Percentiles rank a stretch among this genome's conserved stretches.
phyloP scores from a whole-genome alignment of 2,888 invertebrate genomes.

The Gasteruption jaculator region DNA sequence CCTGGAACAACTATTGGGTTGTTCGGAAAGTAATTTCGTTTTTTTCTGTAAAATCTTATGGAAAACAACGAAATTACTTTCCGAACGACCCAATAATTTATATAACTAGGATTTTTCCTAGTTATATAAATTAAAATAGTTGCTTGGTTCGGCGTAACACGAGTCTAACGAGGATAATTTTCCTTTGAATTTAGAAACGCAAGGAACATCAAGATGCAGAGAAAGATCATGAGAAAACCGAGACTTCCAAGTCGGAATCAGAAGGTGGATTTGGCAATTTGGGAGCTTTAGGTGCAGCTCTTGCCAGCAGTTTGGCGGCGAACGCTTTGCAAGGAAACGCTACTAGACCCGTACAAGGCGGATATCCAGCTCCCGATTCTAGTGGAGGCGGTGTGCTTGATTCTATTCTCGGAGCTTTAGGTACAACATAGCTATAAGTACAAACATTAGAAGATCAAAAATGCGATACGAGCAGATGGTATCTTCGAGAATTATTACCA shows the following conservation, averaged over 20 bases:
- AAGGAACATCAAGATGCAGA: slow-evolving; percentile 32
- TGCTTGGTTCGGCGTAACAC: neutral
- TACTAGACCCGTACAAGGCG: slow-evolving; percentile 35
- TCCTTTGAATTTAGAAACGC: slow-evolving; percentile 29
- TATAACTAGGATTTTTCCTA: too few relatives aligned
- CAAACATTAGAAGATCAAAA: neutral
- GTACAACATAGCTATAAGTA: slow-evolving; percentile 25
- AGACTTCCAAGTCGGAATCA: slow-evolving; percentile 36
- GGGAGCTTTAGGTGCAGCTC: slow-evolving; percentile 43
- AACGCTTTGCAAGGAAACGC: slow-evolving; percentile 37
- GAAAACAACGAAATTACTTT: too few relatives aligned
- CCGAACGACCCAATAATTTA: too few relatives aligned
- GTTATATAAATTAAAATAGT: neutral
- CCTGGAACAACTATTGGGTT: too few relatives aligned
- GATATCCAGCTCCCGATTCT: slow-evolving; percentile 36
- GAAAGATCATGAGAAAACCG: slow-evolving; percentile 37
- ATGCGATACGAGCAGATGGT: too few relatives aligned
- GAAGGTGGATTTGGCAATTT: slow-evolving; percentile 38
- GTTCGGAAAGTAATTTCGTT: too few relatives aligned
- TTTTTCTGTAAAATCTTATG: too few relatives aligned
- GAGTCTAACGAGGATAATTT: neutral
- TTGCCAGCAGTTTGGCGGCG: slow-evolving; percentile 43
- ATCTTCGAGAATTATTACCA: too few relatives aligned
- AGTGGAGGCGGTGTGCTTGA: slow-evolving; percentile 38
- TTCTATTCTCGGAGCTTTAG: slow-evolving; percentile 45